Conservation (phyloP, 2,797 vertebrate species). For the Phalanger gymnotis region DNA sequence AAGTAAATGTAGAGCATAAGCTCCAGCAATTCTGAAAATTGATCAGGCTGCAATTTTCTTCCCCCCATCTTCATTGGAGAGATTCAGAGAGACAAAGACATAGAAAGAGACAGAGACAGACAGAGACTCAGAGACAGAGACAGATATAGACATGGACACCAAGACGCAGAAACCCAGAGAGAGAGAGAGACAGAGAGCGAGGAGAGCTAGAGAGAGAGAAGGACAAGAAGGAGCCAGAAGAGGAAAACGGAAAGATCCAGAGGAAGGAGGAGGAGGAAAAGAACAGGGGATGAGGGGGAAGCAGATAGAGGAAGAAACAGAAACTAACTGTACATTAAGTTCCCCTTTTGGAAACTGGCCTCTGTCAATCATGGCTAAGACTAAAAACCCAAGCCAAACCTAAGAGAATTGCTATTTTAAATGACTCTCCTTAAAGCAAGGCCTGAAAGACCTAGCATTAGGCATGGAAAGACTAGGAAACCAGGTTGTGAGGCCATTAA, state of each 20-base stretch:
- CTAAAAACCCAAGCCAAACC: not conserved
- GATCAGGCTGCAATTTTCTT: slow-evolving; percentile 51
- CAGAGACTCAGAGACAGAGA: not conserved
- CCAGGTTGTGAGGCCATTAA: not conserved
- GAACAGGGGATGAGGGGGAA: not conserved
- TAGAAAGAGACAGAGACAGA: not conserved
- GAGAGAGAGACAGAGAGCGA: no score
- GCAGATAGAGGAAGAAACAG: not conserved
- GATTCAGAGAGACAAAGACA: not conserved
- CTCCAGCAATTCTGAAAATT: slow-evolving; percentile 58
- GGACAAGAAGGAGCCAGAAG: accelerated
- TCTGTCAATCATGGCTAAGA: not conserved
- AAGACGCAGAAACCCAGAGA: no score
- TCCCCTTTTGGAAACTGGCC: not conserved
- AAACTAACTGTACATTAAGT: slow-evolving; percentile 42
- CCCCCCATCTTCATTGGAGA: slow-evolving; percentile 46
- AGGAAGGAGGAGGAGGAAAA: not conserved
- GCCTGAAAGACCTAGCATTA: not conserved
- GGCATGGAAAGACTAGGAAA: slow-evolving; percentile 6
- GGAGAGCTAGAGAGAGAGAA: not conserved
- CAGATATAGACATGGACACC: not conserved
- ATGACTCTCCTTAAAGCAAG: not conserved
- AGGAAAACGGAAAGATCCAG: not conserved
- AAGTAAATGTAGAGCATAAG: slow-evolving; percentile 64
- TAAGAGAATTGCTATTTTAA: not conserved